Percentiles rank a stretch among this genome's conserved stretches.
Conservation (phyloP, 92 coral and sea anemone species). For the Umimayanthus kanabou region DNA sequence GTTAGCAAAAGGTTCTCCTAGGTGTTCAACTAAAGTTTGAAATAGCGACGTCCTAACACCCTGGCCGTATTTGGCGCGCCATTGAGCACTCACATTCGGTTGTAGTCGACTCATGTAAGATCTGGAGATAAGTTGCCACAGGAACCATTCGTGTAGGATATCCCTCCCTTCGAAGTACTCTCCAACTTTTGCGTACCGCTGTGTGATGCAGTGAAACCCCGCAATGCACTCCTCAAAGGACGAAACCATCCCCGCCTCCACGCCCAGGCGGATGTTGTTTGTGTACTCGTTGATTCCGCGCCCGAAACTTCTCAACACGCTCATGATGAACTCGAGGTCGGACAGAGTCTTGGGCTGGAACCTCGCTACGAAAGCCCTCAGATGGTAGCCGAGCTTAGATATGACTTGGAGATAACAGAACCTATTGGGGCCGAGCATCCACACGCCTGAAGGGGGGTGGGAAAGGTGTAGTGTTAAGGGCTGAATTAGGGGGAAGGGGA, state of each 20-base stretch:
- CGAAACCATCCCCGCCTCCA: constrained; percentile 82
- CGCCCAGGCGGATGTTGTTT: constrained; percentile 72
- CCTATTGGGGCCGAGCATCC: constrained; percentile 94
- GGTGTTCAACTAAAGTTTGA: constrained; percentile 51
- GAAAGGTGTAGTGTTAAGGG: neutral
- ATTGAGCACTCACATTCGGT: constrained; percentile 39
- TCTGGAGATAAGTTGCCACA: constrained; percentile 16
- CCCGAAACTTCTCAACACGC: constrained; percentile 63
- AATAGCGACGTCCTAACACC: constrained; percentile 44
- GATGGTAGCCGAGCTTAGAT: constrained; percentile 45
- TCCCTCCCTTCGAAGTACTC: constrained; percentile 30
- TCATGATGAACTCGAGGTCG: constrained; percentile 65
- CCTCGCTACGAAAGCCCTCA: constrained; percentile 45
- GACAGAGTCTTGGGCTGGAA: constrained; percentile 53
- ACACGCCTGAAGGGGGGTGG: constrained; percentile 60
- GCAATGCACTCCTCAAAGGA: constrained; percentile 84
- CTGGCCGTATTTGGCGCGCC: constrained; percentile 58
- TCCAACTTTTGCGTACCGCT: constrained; percentile 54
- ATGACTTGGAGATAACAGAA: constrained; percentile 79
- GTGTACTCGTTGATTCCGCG: constrained; percentile 62
- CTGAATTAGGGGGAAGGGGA: too few species aligned
- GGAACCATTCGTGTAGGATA: constrained; percentile 52
- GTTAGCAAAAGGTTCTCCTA: constrained; percentile 65
- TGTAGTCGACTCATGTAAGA: constrained; percentile 3
- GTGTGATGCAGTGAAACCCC: constrained; percentile 69